Percentiles rank a stretch among this genome's conserved stretches.
These are phyloP conservation scores for Tipula unca DNA, from an alignment of 2,888 invertebrate genomes.

Conservation along the genomic window DNA sequence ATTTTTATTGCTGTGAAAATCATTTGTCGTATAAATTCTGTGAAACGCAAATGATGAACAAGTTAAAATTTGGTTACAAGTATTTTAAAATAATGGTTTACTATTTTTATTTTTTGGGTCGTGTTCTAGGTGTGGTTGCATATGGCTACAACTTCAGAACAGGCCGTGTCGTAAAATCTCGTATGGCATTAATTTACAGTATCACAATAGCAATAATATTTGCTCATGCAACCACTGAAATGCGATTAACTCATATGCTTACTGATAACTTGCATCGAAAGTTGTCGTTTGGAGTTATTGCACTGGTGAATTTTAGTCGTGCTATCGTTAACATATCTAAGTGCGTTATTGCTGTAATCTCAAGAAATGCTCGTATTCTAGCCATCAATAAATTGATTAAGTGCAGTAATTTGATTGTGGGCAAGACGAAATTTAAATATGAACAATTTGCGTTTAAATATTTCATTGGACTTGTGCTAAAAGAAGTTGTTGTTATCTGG, in stretches of 20 bases:
- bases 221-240: neutral
- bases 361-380: neutral
- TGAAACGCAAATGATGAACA: neutral
- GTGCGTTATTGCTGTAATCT: neutral
- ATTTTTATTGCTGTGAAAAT: too few species aligned
- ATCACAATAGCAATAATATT: neutral
- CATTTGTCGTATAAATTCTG: too few species aligned
- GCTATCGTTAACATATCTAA: neutral
- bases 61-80: neutral
- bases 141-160: neutral
- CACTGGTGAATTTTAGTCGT: neutral
- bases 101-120: neutral
- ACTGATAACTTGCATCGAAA: too few species aligned
- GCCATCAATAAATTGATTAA: neutral
- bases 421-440: neutral
- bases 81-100: neutral
- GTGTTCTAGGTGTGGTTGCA: neutral
- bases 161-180: neutral
- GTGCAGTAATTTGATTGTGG: neutral
- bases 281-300: neutral
- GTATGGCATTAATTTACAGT: neutral
- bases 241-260: neutral
- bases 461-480: neutral
- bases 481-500: neutral
- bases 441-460: neutral